Evolutionary conservation across 1,140 invertebrate genomes (phyloP), one percentile per base, ranked within the genome.

Genomic region (Agrypnia vestita): DNA sequence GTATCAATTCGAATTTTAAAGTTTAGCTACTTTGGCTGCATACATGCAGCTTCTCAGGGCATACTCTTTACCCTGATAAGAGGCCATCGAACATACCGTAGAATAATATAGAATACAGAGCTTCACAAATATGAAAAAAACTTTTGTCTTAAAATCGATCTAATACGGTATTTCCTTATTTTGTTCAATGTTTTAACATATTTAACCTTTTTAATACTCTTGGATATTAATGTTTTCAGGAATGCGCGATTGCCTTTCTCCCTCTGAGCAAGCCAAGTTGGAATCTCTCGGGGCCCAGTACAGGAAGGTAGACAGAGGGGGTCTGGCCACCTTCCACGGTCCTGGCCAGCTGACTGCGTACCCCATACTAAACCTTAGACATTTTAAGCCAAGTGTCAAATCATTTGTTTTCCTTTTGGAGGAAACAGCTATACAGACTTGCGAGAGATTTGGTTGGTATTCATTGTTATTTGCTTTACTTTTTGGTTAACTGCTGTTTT

Each of bases 241-340:
- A 53, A 93, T 93, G 12, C 92, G 94, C 85, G 88, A 91, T 55
- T 97, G 98, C 82, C 90, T 92, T 0, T 79, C 89, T 0, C 86
- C 93, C 74, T 93, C 95, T 55, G 95, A 96, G 85, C 84, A 90
- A 3, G 4, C 82, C 17, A 91, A 92, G 80, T 86, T 98, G 11
- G 90, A 86, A 67, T 84, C 86, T 17, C 88, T 96, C n/a, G 97
- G 97, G 71, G 97, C 98, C 0, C 96, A 98, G 72, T 98, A 97
- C 87, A 91, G 92, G 83, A 92, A 93, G 80, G 97, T 97, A 0
- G 96, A 99, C 88, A 90, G 98, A 55, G 98, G 99, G 19, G 99
- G 99, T 7, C 91, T 99, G 0, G 97, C 99, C 25, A 99, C 99
- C 7, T 99, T 99, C 88, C 99, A 99, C 86, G 98, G 99, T 0